Conservation (phyloP, 2,797 vertebrate genomes). For the Tiaroga cobitis region DNA sequence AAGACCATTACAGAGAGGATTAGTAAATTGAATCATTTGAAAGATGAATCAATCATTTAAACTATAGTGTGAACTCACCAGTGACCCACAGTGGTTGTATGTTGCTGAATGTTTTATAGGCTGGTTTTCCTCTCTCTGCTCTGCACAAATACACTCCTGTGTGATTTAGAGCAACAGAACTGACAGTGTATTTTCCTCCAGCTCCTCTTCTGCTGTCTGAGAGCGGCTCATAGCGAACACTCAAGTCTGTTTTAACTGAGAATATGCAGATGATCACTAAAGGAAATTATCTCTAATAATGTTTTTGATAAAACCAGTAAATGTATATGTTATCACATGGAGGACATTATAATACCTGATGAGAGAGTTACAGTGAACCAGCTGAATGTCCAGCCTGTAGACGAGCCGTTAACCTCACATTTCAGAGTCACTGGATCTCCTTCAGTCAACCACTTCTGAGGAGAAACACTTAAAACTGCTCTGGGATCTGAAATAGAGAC, state of each 20-base stretch:
- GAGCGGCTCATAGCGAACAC: neutral
- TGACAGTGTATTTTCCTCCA: conserved; percentile 6
- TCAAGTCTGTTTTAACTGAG: rapidly evolving
- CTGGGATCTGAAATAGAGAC: too few relatives aligned
- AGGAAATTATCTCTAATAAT: too few relatives aligned
- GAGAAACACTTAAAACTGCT: neutral
- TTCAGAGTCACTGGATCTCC: conserved; percentile 36
- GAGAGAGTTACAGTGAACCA: neutral
- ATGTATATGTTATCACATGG: too few relatives aligned
- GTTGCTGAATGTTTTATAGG: neutral
- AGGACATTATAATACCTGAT: too few relatives aligned
- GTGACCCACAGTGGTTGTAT: neutral
- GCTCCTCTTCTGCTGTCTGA: conserved; percentile 23
- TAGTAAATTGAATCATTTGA: too few relatives aligned
- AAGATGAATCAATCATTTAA: neutral
- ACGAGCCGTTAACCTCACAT: neutral
- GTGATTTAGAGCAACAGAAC: neutral
- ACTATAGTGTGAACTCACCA: neutral
- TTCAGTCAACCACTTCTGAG: conserved; percentile 24
- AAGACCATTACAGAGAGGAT: neutral
- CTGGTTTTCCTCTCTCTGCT: neutral
- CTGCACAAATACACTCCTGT: neutral
- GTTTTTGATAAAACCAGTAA: too few relatives aligned
- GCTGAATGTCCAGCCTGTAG: conserved; percentile 2
- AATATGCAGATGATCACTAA: neutral